These are phyloP conservation scores for Diachrysia chrysitis DNA, from an alignment of 2,888 invertebrate species.

Conservation along the genomic window DNA sequence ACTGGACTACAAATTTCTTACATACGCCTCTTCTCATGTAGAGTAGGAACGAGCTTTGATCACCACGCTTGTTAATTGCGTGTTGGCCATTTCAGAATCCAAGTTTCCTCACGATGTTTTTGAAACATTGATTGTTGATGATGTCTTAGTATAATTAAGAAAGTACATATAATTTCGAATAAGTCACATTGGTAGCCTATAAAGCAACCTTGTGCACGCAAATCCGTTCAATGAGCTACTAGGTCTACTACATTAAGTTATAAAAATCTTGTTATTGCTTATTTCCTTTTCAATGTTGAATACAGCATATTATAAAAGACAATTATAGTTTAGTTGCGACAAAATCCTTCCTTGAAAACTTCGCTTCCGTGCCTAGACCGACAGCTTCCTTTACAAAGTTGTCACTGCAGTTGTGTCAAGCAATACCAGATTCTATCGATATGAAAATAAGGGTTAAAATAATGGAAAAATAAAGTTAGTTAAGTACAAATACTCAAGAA, in stretches of 20 bases:
- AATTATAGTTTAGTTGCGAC: constrained; percentile 60
- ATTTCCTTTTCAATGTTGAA: constrained; percentile 62
- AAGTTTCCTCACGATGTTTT: too few relatives aligned
- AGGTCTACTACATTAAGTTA: not conserved
- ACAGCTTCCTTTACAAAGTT: constrained; percentile 54
- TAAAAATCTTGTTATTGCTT: not conserved
- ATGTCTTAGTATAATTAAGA: too few relatives aligned
- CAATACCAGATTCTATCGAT: constrained; percentile 34
- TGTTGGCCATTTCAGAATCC: too few relatives aligned
- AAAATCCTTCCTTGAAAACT: constrained; percentile 64
- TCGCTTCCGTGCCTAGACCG: constrained; percentile 62
- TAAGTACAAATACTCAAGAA: constrained; percentile 61
- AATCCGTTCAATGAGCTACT: too few relatives aligned
- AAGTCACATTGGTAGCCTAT: too few relatives aligned
- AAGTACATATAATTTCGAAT: too few relatives aligned
- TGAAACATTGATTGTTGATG: too few relatives aligned
- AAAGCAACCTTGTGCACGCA: too few relatives aligned
- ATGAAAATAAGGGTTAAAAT: constrained; percentile 23
- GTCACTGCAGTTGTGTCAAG: constrained; percentile 17
- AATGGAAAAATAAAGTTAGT: constrained; percentile 20
- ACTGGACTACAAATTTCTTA: too few relatives aligned
- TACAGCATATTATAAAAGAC: constrained; percentile 45
- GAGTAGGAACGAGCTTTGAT: too few relatives aligned
- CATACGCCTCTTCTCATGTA: too few relatives aligned
- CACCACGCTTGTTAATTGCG: too few relatives aligned